Conservation (phyloP, 2,888 invertebrate species). For the Rapana venosa region DNA sequence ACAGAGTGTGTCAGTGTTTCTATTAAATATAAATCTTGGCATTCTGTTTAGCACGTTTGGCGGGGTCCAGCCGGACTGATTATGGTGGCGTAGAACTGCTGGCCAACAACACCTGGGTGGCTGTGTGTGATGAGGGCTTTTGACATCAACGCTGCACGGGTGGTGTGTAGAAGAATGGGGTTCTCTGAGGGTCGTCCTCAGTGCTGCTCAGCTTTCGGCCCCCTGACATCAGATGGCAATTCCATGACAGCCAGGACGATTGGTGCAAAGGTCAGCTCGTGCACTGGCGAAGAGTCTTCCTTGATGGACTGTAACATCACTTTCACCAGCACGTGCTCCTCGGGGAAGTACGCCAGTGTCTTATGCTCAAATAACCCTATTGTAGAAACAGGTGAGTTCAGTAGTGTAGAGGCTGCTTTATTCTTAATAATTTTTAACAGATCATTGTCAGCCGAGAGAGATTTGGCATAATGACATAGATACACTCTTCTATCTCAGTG, state of each 20-base stretch:
- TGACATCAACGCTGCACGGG: conserved; percentile 55
- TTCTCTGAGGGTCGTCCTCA: conserved; percentile 58
- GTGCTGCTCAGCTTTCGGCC: conserved; percentile 63
- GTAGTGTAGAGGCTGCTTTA: no score
- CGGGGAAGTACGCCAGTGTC: conserved; percentile 65
- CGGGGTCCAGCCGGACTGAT: conserved; percentile 54
- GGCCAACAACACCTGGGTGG: conserved; percentile 60
- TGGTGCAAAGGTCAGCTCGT: conserved; percentile 40
- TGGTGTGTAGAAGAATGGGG: conserved; percentile 64
- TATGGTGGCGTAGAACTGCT: conserved; percentile 67
- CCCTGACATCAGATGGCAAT: neutral
- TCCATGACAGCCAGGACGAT: conserved; percentile 5
- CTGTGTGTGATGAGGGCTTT: conserved; percentile 66
- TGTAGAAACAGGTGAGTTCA: conserved; percentile 22
- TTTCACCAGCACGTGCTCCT: conserved; percentile 47
- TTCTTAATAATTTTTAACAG: no score
- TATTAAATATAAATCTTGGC: no score
- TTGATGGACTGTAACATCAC: conserved; percentile 38
- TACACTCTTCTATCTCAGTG: no score
- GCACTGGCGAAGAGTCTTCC: conserved; percentile 38
- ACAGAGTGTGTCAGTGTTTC: no score
- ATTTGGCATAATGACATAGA: no score
- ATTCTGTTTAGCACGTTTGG: conserved; percentile 57
- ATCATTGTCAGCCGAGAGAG: no score
- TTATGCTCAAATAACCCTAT: conserved; percentile 57